These are phyloP conservation scores for Dicycla oo DNA, from an alignment of 2,888 invertebrate species.

Conservation along the genomic window DNA sequence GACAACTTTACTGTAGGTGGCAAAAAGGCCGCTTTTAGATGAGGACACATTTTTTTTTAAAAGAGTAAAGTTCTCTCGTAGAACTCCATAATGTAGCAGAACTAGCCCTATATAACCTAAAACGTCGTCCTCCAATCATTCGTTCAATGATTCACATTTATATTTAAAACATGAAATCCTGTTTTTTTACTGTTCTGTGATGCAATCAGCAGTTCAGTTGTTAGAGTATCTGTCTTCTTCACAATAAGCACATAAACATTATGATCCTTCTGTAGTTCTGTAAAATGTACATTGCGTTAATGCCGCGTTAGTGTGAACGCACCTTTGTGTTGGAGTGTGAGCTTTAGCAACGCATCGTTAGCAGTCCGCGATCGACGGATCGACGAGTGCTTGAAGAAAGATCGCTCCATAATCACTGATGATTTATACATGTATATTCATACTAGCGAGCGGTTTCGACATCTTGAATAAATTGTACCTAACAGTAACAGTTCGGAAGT, in stretches of 20 bases:
- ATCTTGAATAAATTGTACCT: conserved; percentile 12
- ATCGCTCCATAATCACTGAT: conserved; percentile 42
- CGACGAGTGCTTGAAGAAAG: conserved; percentile 39
- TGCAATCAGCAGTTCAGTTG: background rate
- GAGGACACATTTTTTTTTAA: background rate
- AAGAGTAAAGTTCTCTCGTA: background rate
- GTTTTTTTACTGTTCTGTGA: no score
- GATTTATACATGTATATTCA: conserved; percentile 41
- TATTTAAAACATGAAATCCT: background rate
- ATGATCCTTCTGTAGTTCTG: conserved; percentile 17
- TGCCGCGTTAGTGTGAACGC: conserved; percentile 27
- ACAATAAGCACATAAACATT: background rate
- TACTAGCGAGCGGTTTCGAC: conserved; percentile 34
- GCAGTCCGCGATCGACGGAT: conserved; percentile 16
- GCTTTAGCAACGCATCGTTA: conserved; percentile 46
- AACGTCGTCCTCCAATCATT: background rate
- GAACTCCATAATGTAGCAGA: background rate
- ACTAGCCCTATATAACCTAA: background rate
- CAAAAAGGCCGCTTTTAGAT: background rate
- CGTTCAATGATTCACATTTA: background rate
- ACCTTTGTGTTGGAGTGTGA: conserved; percentile 31
- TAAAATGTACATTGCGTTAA: background rate
- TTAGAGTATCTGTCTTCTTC: background rate
- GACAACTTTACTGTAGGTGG: background rate
- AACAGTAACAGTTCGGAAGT: conserved; percentile 9